Percentiles rank a stretch among this genome's conserved stretches.
Conservation (phyloP, 2,888 invertebrate genomes). For the Apotomis betuletana region DNA sequence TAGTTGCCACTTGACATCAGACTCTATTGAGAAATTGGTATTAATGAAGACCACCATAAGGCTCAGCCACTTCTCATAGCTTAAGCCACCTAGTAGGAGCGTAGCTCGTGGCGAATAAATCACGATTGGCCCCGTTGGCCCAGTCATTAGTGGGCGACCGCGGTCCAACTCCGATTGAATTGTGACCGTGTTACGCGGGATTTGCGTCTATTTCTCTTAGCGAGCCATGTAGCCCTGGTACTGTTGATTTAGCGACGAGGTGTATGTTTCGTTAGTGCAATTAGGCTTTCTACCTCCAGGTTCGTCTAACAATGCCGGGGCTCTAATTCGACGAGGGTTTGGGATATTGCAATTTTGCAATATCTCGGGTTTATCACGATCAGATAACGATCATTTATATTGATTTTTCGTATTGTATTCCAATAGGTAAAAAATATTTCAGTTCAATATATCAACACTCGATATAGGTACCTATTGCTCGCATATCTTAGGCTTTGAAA, state of each 20-base stretch:
- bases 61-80: conserved; percentile 32
- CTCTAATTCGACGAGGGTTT: too few relatives aligned
- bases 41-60: not conserved
- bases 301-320: conserved; percentile 13
- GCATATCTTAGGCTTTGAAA: too few relatives aligned
- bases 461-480: too few relatives aligned
- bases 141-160: conserved; percentile 74
- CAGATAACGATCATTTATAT: too few relatives aligned
- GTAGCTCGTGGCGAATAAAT: conserved; percentile 71
- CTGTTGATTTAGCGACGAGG: conserved; percentile 35
- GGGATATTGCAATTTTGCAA: too few relatives aligned
- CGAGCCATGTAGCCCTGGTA: conserved; percentile 22
- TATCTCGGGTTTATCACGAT: too few relatives aligned
- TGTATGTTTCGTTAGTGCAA: conserved; percentile 39
- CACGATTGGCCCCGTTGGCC: conserved; percentile 68
- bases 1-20: too few relatives aligned
- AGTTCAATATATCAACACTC: too few relatives aligned
- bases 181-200: conserved; percentile 60
- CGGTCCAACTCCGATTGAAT: conserved; percentile 66
- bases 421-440: too few relatives aligned
- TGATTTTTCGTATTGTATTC: too few relatives aligned
- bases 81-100: conserved; percentile 51
- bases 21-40: too few relatives aligned
- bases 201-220: conserved; percentile 48
- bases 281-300: conserved; percentile 14